Evolutionary conservation across 2,888 invertebrate genomes (phyloP).

Genomic region (Eulithis prunata): DNA sequence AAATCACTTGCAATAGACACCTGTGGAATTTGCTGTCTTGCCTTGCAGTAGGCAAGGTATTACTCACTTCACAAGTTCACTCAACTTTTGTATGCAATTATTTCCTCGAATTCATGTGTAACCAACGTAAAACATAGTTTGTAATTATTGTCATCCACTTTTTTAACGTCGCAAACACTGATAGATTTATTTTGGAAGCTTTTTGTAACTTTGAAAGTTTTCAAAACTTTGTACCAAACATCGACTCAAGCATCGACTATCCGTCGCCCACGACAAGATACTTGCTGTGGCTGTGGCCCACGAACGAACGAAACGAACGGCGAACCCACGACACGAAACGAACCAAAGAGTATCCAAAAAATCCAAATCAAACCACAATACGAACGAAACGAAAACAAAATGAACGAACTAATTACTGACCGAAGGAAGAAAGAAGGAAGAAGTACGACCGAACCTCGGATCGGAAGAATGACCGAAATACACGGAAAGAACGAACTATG

Average conservation of each 20-base stretch:
- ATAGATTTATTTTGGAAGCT: conserved; percentile 28
- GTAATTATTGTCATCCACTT: background rate
- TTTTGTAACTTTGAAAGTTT: conserved; percentile 52
- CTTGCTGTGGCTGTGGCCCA: too few relatives aligned
- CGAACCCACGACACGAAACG: too few relatives aligned
- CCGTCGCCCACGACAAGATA: conserved; percentile 29
- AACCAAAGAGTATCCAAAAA: too few relatives aligned
- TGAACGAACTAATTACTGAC: too few relatives aligned
- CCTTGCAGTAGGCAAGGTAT: conserved; percentile 61
- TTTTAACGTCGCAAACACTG: conserved; percentile 8
- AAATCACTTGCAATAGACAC: conserved; percentile 54
- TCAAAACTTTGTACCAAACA: conserved; percentile 57
- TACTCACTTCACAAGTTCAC: conserved; percentile 71
- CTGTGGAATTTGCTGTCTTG: conserved; percentile 71
- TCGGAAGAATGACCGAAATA: too few relatives aligned
- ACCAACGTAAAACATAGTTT: conserved; percentile 4
- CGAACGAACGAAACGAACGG: conserved; percentile 21
- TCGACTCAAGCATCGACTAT: conserved; percentile 43
- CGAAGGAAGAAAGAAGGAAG: too few relatives aligned
- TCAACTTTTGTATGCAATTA: conserved; percentile 69
- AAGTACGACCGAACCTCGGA: too few relatives aligned
- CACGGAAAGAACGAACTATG: too few relatives aligned
- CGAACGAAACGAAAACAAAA: too few relatives aligned
- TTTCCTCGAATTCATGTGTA: conserved; percentile 33
- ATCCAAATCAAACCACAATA: too few relatives aligned